These are phyloP conservation scores for Teleogryllus oceanicus DNA, from an alignment of 2,888 invertebrate species.

Conservation along the genomic window DNA sequence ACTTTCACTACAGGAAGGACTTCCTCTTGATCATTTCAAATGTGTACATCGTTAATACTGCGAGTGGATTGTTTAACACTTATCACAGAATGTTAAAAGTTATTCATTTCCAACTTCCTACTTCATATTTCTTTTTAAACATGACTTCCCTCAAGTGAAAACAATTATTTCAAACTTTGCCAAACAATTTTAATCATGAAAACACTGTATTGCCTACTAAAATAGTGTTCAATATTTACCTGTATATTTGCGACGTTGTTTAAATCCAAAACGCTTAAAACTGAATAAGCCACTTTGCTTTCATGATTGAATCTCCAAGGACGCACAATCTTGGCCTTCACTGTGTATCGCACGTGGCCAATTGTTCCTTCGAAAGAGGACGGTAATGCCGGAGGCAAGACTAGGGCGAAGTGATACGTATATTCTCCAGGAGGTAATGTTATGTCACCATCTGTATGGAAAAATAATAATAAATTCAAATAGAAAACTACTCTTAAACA, in stretches of 20 bases:
- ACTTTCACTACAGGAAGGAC: too few relatives aligned
- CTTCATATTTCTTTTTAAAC: not conserved
- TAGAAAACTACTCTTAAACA: too few relatives aligned
- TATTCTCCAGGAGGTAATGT: constrained; percentile 50
- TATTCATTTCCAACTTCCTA: not conserved
- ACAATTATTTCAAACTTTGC: too few relatives aligned
- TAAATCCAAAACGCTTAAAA: constrained; percentile 75
- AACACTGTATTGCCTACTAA: too few relatives aligned
- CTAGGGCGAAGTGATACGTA: constrained; percentile 51
- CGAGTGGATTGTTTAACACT: too few relatives aligned
- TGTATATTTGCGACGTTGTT: constrained; percentile 48
- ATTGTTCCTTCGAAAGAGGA: constrained; percentile 52
- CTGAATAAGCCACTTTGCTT: constrained; percentile 74
- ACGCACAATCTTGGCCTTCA: constrained; percentile 57
- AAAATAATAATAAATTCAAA: too few relatives aligned
- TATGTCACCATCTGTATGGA: not conserved
- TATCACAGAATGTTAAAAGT: too few relatives aligned
- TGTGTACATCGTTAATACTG: too few relatives aligned
- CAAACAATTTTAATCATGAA: too few relatives aligned
- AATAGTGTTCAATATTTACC: constrained; percentile 40
- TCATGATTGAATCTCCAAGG: constrained; percentile 65
- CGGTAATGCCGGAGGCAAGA: constrained; percentile 51
- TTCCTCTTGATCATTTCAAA: too few relatives aligned
- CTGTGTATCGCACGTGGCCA: constrained; percentile 57
- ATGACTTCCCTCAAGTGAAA: too few relatives aligned